Conservation (phyloP, 2,888 invertebrate species). For the Augiades crinisus region DNA sequence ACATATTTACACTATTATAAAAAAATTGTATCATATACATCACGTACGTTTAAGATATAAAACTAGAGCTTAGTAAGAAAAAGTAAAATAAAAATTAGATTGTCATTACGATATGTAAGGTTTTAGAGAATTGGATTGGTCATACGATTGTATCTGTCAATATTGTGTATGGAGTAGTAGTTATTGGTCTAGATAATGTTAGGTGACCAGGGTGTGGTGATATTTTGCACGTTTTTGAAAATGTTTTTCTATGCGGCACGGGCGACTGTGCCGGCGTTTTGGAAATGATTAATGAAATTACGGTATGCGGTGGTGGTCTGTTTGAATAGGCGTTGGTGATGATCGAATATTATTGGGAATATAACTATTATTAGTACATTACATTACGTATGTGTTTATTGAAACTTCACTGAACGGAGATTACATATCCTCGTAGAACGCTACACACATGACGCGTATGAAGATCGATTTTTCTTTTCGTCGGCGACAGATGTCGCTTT, state of each 20-base stretch:
- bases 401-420: constrained; percentile 64
- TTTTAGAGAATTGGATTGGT: constrained; percentile 65
- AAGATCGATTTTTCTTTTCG: constrained; percentile 3
- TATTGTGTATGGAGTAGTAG: constrained; percentile 67
- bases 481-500: constrained; percentile 20
- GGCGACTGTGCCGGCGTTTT: constrained; percentile 64
- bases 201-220: constrained; percentile 82
- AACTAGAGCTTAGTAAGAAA: constrained; percentile 80
- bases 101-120: constrained; percentile 66
- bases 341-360: constrained; percentile 41
- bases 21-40: constrained; percentile 77
- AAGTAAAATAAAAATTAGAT: constrained; percentile 64
- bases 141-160: constrained; percentile 72
- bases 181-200: constrained; percentile 77
- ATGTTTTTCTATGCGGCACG: constrained; percentile 77
- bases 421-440: constrained; percentile 74
- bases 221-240: constrained; percentile 81
- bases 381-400: constrained; percentile 36
- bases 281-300: constrained; percentile 53
- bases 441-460: constrained; percentile 54
- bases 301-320: constrained; percentile 61
- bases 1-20: constrained; percentile 79
- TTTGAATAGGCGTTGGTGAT: constrained; percentile 53
- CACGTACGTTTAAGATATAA: constrained; percentile 71
- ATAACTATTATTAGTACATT: constrained; percentile 28